Evolutionary conservation across 2,797 vertebrate species (phyloP).

Genomic region (Sebastiscus tertius): DNA sequence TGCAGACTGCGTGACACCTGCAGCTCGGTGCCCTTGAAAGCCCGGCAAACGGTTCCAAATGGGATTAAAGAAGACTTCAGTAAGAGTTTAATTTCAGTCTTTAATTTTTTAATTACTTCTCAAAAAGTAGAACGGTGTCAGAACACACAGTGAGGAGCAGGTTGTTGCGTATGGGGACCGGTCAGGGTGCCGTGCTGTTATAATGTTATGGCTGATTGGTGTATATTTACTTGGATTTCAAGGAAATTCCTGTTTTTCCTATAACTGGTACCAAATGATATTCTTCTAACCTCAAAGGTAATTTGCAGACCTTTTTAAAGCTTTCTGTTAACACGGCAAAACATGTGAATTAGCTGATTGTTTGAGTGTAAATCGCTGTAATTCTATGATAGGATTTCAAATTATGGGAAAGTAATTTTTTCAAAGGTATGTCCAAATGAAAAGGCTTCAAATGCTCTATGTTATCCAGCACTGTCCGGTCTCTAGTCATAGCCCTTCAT

Average conservation of each 20-base stretch:
- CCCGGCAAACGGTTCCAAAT: not conserved
- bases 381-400: not conserved
- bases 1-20: constrained; percentile 6
- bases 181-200: too few relatives aligned
- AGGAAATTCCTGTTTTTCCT: not conserved
- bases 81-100: not conserved
- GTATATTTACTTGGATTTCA: not conserved
- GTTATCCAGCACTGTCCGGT: not conserved
- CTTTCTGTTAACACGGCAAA: too few relatives aligned
- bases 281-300: not conserved
- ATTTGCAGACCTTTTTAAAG: too few relatives aligned
- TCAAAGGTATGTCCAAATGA: not conserved
- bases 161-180: too few relatives aligned
- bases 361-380: not conserved
- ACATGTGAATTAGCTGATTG: too few relatives aligned
- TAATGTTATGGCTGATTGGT: too few relatives aligned
- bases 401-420: not conserved
- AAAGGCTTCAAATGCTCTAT: not conserved
- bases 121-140: not conserved
- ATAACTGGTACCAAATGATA: not conserved
- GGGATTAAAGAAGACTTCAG: not conserved
- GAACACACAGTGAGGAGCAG: too few relatives aligned
- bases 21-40: not conserved
- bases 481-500: not conserved
- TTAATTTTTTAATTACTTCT: not conserved